Evolutionary conservation across 2,113 vertebrate genomes (phyloP).

Genomic region (Jacana jacana): DNA sequence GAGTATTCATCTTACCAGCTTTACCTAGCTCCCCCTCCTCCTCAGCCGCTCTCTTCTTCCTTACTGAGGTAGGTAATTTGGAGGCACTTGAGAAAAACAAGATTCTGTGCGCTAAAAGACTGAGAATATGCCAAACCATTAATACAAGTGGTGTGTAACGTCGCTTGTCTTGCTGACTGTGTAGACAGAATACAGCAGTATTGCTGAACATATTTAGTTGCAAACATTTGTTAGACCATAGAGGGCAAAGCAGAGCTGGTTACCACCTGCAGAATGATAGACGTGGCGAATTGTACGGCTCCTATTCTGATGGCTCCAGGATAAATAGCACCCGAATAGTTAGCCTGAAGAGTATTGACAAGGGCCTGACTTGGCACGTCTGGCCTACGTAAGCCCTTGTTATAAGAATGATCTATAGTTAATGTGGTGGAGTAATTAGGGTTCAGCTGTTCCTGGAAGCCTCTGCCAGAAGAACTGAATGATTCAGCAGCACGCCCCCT

Average conservation of each 20-base stretch:
- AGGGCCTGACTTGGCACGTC: neutral
- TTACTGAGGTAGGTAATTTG: neutral
- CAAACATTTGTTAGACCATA: neutral
- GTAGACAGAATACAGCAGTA: neutral
- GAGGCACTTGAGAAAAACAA: neutral
- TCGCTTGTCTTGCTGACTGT: neutral
- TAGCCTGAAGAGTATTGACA: neutral
- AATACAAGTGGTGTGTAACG: neutral
- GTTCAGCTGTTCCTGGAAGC: neutral
- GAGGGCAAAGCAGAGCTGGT: slow-evolving; percentile 3
- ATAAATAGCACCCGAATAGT: neutral
- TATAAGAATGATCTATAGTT: neutral
- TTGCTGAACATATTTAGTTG: neutral
- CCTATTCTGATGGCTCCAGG: neutral
- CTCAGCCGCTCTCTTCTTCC: neutral
- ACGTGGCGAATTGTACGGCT: neutral
- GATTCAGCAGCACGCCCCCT: neutral
- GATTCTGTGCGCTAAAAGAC: neutral
- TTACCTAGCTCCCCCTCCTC: neutral
- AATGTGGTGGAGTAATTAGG: neutral
- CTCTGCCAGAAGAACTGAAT: neutral
- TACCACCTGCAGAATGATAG: neutral
- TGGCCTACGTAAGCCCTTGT: neutral
- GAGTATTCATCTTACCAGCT: neutral
- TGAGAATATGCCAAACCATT: neutral